Base-by-base conservation (phyloP, 2,888 invertebrate genomes). In the Lottia gigantea region DNA sequence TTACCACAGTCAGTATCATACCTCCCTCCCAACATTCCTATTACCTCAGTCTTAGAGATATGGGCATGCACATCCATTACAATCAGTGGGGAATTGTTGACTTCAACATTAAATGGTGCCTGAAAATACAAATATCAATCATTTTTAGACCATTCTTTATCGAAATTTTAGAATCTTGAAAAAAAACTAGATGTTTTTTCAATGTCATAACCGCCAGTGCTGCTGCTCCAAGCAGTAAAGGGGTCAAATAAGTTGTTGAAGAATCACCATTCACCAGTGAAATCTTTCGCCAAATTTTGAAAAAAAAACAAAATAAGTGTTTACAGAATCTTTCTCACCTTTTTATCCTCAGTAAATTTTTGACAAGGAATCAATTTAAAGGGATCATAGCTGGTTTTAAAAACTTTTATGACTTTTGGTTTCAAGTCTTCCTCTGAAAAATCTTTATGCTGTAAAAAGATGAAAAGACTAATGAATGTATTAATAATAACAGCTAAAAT, bases 51-150 rank as follows among this genome's bases (percentile, higher is more conserved):
- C 75, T 91, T 91, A 0, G 92, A 92, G 47, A 92, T 90, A 88
- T 94, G 93, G 65, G 93, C 91, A 88, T 94, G 94, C 66, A 91
- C 90, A 83, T 94, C 93, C 91, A 93, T 92, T 61, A 91, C 86
- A 8, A 93, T 87, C 71, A 94, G 87, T 0, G 92, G 91, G 0
- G 92, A 91, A 72, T 92, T 89, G 79, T 91, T 89, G 71, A 94
- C 85, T 31, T 89, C 89, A 0, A 93, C 91, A 12, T 84, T 84
- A 85, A 91, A 93, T 11, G 93, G 92, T 66, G 93, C 92, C 93
- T 93, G 84, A 25, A 66, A 76, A 23, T 49, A 14, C 40, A 40
- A 40, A 40, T 40, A 40, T 11, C 6, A 40, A 40, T 11, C 11
- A 40, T 4, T 40, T 40, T 11, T 40, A 40, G 1, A 40, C 8